Base-by-base conservation (phyloP, 2,113 vertebrate genomes). In the Eidolon helvum region DNA sequence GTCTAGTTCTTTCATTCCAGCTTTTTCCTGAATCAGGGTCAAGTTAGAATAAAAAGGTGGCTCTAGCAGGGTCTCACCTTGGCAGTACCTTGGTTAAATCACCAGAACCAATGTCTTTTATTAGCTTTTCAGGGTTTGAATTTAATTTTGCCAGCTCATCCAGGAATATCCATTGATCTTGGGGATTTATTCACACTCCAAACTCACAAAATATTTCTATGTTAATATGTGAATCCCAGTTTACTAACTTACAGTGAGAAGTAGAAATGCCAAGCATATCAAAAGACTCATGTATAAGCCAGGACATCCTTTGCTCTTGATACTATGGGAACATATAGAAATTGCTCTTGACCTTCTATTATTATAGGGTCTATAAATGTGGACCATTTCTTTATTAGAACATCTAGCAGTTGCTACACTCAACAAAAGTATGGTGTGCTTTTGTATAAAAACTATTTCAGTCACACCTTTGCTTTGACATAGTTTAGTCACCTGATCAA, bases 1-100 rank as follows among this genome's bases (percentile, higher is more conserved):
- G 55, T 94, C 90, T 90, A 33, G 80, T 80, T 95, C 75, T 95
- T 96, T 96, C 59, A 83, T 75, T 80, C 38, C 45, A 90, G 18
- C 38, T 95, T 93, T 30, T 94, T 87, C 57, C 68, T 87, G 77
- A 92, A 75, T 59, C 82, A 79, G 38, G 50, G 66, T 88, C 18
- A 38, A 59, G 18, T 77, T 82, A 55, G 30, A 74, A 68, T 48
- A 77, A 63, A 94, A 71, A 35, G 26, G 77, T 57, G 50, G 26
- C 35, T 66, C 1, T 74, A 68, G 59, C 45, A 82, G 26, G 9
- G 11, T 83, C 59, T 94, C 33, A 26, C 75, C 33, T 84, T 40
- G 59, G 30, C 28, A 19, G 35, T 63, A 14, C 22, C 63, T 95
- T 96, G 68, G 48, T 92, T 86, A 86, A 18, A 90, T 38, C 68